phyloP scores from a whole-genome alignment of 53 echinoderm and acorn worm species.

The Paracentrotus lividus region DNA sequence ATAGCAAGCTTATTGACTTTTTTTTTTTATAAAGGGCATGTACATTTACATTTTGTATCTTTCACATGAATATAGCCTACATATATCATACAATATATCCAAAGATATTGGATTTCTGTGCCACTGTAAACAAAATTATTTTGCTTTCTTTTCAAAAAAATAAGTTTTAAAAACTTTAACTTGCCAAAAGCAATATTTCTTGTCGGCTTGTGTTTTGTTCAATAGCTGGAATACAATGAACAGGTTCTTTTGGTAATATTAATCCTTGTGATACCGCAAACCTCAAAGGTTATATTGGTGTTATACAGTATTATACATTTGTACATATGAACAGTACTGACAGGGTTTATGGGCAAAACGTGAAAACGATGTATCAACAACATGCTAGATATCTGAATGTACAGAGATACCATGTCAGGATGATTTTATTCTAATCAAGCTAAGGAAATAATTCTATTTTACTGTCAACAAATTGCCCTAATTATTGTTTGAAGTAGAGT shows the following conservation, averaged over 20 bases:
- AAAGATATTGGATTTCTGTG: neutral
- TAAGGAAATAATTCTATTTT: slow-evolving; percentile 10
- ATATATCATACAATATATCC: too few relatives aligned
- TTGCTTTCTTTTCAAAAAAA: neutral
- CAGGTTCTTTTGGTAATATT: neutral
- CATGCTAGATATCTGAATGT: neutral
- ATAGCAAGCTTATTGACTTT: too few relatives aligned
- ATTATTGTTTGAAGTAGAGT: slow-evolving; percentile 34
- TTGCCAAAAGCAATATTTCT: slow-evolving; percentile 11
- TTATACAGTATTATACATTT: neutral
- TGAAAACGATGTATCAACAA: neutral
- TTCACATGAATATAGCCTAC: too few relatives aligned
- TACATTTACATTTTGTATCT: too few relatives aligned
- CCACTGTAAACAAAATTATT: neutral
- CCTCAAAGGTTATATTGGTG: neutral
- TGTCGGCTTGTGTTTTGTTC: neutral
- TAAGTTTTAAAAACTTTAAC: neutral
- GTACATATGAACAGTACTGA: neutral
- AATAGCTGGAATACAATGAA: neutral
- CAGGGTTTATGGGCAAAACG: neutral
- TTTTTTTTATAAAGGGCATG: too few relatives aligned
- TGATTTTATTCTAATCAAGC: slow-evolving; percentile 17
- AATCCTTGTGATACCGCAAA: neutral
- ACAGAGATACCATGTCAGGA: neutral
- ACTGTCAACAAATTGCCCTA: slow-evolving; percentile 37